Conservation (phyloP, 2,797 vertebrate species). For the Phrynocephalus guinanensis region DNA sequence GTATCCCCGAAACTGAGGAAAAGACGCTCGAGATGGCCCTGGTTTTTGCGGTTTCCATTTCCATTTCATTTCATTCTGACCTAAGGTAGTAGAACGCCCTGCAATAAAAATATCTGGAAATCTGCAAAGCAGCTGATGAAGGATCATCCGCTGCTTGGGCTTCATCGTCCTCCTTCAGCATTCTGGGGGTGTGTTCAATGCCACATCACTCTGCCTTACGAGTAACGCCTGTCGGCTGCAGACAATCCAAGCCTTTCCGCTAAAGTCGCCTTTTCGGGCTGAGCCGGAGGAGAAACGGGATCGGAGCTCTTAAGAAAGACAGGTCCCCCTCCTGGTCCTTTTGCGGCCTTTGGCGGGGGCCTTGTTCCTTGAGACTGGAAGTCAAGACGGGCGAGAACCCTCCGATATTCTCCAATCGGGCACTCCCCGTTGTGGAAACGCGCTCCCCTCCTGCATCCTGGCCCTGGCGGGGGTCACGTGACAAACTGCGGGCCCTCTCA, state of each 20-base stretch:
- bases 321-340: too few relatives aligned
- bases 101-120: neutral
- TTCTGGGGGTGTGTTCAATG: neutral
- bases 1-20: too few relatives aligned
- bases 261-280: too few relatives aligned
- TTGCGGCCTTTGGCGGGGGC: neutral
- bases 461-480: slow-evolving; percentile 43
- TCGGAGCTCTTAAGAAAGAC: neutral
- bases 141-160: neutral
- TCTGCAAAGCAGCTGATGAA: neutral
- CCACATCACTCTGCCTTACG: too few relatives aligned
- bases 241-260: too few relatives aligned
- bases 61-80: neutral
- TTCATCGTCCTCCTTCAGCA: neutral
- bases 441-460: neutral
- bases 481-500: slow-evolving; percentile 49
- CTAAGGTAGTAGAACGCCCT: neutral
- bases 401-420: too few relatives aligned
- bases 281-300: neutral
- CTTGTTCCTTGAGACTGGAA: neutral
- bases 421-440: neutral
- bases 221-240: too few relatives aligned
- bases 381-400: too few relatives aligned
- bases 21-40: too few relatives aligned
- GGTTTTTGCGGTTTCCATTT: too few relatives aligned